Conservation (phyloP, 2,888 invertebrate species). For the Dendrolimus houi region DNA sequence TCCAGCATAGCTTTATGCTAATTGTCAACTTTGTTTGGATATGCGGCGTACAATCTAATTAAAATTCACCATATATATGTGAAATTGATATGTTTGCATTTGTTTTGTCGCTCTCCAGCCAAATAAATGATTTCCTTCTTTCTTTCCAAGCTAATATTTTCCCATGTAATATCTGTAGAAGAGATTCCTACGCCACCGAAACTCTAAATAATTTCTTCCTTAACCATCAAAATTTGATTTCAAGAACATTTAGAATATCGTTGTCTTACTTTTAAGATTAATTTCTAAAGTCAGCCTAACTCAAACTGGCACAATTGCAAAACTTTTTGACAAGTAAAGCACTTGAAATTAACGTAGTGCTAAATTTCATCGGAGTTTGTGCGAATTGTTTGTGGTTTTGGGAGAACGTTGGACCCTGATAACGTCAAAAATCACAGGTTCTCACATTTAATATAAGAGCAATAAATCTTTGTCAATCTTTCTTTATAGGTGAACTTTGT, state of each 20-base stretch:
- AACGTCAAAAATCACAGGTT: conserved; percentile 9
- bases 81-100: no score
- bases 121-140: no score
- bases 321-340: conserved; percentile 59
- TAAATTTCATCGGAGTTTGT: conserved; percentile 26
- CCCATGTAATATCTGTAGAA: no score
- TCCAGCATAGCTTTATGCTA: no score
- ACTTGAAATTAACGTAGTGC: conserved; percentile 39
- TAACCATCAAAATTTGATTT: neutral
- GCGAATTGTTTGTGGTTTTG: conserved; percentile 21
- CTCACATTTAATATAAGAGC: neutral
- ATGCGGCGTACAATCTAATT: no score
- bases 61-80: no score
- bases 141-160: no score
- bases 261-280: conserved; percentile 36
- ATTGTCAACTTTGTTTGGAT: no score
- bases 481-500: neutral
- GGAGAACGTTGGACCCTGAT: conserved; percentile 8
- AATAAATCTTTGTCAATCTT: conserved; percentile 6
- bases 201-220: neutral
- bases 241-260: conserved; percentile 10
- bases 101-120: no score
- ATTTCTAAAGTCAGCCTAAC: conserved; percentile 41
- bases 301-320: conserved; percentile 41
- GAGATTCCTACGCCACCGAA: no score